Conservation (phyloP, 2,888 invertebrate genomes). For the Caenorhabditis afra region DNA sequence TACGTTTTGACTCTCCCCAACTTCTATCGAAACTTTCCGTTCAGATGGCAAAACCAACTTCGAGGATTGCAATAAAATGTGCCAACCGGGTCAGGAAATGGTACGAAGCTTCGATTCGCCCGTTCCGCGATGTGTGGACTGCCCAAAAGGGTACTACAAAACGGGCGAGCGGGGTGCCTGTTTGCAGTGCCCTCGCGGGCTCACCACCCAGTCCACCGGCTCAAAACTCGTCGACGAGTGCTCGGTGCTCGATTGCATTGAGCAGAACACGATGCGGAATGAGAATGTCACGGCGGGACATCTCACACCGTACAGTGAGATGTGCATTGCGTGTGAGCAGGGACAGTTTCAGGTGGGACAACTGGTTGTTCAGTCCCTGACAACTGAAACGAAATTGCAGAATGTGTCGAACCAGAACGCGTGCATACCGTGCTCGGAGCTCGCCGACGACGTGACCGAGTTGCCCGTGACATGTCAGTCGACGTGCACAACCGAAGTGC, state of each 20-base stretch:
- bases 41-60: conserved; percentile 17
- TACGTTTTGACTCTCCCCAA: background rate
- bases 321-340: conserved; percentile 48
- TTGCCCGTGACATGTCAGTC: conserved; percentile 53
- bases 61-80: conserved; percentile 30
- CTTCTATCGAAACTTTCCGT: background rate
- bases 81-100: conserved; percentile 46
- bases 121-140: conserved; percentile 28
- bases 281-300: conserved; percentile 16
- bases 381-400: no score
- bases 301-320: conserved; percentile 25
- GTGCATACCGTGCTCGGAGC: conserved; percentile 31
- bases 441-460: conserved; percentile 5
- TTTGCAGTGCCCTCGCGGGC: conserved; percentile 52
- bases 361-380: no score
- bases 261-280: conserved; percentile 46
- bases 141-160: conserved; percentile 46
- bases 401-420: no score
- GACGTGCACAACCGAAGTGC: conserved; percentile 35
- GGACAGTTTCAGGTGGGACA: conserved; percentile 43
- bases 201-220: conserved; percentile 14
- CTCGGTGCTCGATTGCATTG: conserved; percentile 36
- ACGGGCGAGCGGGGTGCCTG: conserved; percentile 19
- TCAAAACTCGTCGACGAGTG: conserved; percentile 18
- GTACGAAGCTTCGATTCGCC: background rate